These are phyloP conservation scores for Hestina assimilis DNA, from an alignment of 1,140 invertebrate species.

Conservation along the genomic window DNA sequence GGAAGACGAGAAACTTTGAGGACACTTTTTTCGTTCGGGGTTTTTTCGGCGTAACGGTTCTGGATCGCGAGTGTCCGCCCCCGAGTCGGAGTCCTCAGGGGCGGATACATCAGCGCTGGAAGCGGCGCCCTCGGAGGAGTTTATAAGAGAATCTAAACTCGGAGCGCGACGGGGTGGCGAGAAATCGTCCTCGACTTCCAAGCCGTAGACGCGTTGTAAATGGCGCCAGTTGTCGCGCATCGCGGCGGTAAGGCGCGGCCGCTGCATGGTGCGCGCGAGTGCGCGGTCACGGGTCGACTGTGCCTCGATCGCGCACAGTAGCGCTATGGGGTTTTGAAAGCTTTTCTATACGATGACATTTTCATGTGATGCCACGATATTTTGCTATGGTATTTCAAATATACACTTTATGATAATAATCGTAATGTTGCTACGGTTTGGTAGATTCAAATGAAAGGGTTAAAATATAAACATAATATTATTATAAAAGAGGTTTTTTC, in stretches of 20 bases:
- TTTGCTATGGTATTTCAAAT: background rate
- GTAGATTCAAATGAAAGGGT: no score
- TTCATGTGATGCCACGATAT: conserved; percentile 4
- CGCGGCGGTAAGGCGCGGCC: conserved; percentile 64
- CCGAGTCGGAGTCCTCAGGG: conserved; percentile 79
- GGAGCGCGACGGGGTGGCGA: conserved; percentile 71
- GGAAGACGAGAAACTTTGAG: conserved; percentile 78
- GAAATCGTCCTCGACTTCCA: conserved; percentile 76
- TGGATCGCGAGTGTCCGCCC: conserved; percentile 66
- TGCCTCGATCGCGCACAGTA: conserved; percentile 30
- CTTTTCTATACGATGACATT: conserved; percentile 25
- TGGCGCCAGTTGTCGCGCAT: conserved; percentile 75
- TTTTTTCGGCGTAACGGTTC: conserved; percentile 47
- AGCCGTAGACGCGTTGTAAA: conserved; percentile 69
- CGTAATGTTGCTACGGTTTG: no score
- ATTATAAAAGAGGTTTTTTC: no score
- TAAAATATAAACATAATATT: no score
- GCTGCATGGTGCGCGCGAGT: conserved; percentile 70
- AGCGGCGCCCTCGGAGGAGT: conserved; percentile 79
- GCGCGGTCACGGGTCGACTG: conserved; percentile 58
- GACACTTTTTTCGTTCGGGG: conserved; percentile 59
- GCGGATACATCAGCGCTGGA: conserved; percentile 77
- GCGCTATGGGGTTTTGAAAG: conserved; percentile 27
- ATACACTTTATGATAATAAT: no score
- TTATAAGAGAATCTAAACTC: conserved; percentile 82